A percentile compares a stretch with the other conserved stretches of the same genome.
These are phyloP conservation scores for Cirrhinus molitorella DNA, from an alignment of 2,797 vertebrate species.

Conservation along the genomic window DNA sequence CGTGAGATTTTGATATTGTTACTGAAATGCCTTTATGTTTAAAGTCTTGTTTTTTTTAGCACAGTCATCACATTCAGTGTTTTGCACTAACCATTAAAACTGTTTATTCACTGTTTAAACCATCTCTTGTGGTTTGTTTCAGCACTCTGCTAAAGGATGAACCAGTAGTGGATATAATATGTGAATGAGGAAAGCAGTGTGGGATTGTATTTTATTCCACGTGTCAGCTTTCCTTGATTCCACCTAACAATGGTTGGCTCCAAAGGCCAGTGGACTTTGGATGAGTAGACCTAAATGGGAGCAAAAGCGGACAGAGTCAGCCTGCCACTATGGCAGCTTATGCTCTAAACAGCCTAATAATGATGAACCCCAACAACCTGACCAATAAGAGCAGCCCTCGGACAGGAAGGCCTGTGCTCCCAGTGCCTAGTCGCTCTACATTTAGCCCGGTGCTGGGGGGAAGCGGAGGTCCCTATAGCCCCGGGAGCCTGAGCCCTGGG, in stretches of 20 bases:
- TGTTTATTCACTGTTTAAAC: not conserved
- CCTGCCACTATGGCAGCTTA: constrained; percentile 88
- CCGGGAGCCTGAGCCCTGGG: constrained; percentile 73
- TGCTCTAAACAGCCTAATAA: constrained; percentile 85
- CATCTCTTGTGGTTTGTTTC: constrained; percentile 34
- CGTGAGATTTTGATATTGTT: too few species aligned
- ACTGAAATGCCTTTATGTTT: too few species aligned
- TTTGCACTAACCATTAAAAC: not conserved
- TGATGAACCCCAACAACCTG: constrained; percentile 84
- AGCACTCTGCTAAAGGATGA: constrained; percentile 22
- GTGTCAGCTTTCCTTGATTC: not conserved
- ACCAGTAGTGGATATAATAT: constrained; percentile 6
- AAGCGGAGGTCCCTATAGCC: constrained; percentile 79
- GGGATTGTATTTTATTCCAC: constrained; percentile 25
- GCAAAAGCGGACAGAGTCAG: constrained; percentile 64
- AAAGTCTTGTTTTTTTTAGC: too few species aligned
- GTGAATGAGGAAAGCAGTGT: constrained; percentile 46
- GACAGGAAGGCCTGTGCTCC: constrained; percentile 72
- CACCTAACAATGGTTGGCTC: constrained; percentile 69
- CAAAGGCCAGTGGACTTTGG: constrained; percentile 55
- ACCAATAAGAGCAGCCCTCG: constrained; percentile 72
- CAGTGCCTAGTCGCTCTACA: constrained; percentile 68
- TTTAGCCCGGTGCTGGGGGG: constrained; percentile 72
- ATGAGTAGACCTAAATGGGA: constrained; percentile 69
- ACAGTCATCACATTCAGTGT: not conserved